Evolutionary conservation across 2,113 vertebrate genomes (phyloP).

Genomic region (Hippopotamus amphibius): DNA sequence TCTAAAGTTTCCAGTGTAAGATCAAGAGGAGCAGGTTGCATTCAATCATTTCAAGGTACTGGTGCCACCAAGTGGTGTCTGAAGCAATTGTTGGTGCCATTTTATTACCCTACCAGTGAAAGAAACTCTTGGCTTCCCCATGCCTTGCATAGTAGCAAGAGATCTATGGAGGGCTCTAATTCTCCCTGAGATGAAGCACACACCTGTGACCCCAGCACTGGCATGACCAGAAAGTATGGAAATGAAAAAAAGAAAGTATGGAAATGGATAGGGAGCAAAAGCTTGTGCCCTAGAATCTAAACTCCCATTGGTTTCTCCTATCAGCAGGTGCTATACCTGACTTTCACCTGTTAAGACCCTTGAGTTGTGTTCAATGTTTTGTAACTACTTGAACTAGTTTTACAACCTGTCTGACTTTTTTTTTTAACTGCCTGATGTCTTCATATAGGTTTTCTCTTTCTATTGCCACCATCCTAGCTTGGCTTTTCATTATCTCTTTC

Average conservation of each 20-base stretch:
- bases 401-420: neutral
- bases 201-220: neutral
- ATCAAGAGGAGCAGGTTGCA: neutral
- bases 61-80: slow-evolving; percentile 75
- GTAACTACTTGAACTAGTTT: neutral
- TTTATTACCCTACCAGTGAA: neutral
- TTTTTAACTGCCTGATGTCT: neutral
- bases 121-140: neutral
- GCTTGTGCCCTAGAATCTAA: neutral
- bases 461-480: neutral
- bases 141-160: neutral
- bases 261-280: neutral
- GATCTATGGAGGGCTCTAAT: neutral
- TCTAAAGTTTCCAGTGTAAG: neutral
- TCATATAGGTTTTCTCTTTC: neutral
- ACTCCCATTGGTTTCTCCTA: neutral
- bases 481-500: neutral
- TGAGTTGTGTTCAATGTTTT: neutral
- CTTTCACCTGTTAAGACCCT: neutral
- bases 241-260: neutral
- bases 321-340: neutral
- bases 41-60: slow-evolving; percentile 65
- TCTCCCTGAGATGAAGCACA: neutral
- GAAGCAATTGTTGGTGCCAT: slow-evolving; percentile 67
- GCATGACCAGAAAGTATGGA: neutral